Evolutionary conservation across 1,140 invertebrate genomes (phyloP), one percentile per base, ranked within the genome.

Genomic region (Apocrypta bakeri): DNA sequence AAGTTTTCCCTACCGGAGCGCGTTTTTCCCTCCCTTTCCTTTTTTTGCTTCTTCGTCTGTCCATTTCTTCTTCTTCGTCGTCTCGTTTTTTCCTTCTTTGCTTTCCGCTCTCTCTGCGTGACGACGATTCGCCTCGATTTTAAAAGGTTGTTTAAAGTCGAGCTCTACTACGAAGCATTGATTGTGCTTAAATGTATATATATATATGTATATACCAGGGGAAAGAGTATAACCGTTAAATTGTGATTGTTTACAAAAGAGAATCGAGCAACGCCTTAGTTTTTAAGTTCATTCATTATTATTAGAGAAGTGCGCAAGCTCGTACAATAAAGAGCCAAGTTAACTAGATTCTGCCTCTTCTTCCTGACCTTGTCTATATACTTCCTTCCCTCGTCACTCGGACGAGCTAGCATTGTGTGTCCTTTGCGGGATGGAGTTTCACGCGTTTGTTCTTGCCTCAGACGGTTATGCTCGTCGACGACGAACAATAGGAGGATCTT

Each of bases 401-500:
- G 24, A 4, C 40, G 14, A 48, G 27, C 3, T 2, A 9, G 74
- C 25, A 76, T 76, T 76, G 56, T 76, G 33, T 37, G n/a, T n/a
- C n/a, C 31, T 31, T 64, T 24, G 74, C 33, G 33, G n/a, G n/a
- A n/a, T n/a, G 42, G 1, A 12, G 12, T 2, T 17, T 42, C 56
- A 3, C 37, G 71, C 71, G n/a, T n/a, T n/a, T 31, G 37, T 73
- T 73, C 71, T 73, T 42, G 37, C 71, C 12, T 9, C 61, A 66
- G 33, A 78, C 37, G 24, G 75, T 77, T 77, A 77, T 40, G 75
- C n/a, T 40, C 33, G 33, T 24, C 72, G 74, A 64, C 61, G 37
- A 42, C 56, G 48, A 76, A 76, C 75, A 68, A 68, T 78, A 56
- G 61, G 68, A 1, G 56, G 37, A 78, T 78, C 75, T 78, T 42